Conservation (phyloP, 2,797 vertebrate genomes). For the Cossypha caffra region DNA sequence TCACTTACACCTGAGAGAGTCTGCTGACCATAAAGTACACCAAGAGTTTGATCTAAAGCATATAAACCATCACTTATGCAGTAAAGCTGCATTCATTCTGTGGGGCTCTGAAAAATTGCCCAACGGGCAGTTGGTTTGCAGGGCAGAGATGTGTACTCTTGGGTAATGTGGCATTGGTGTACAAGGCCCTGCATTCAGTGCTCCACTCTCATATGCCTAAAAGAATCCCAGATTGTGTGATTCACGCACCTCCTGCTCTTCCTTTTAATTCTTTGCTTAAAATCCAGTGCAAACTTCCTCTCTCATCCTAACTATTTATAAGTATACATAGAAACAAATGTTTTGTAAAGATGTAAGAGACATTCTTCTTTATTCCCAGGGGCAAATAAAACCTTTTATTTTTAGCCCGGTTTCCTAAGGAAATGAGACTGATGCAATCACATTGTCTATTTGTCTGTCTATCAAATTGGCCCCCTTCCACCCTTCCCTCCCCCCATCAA, state of each 20-base stretch:
- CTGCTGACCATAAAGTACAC: background rate
- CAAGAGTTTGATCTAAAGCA: background rate
- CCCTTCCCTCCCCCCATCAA: background rate
- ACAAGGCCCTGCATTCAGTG: background rate
- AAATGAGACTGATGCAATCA: constrained; percentile 65
- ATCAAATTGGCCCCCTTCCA: background rate
- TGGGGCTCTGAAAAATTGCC: background rate
- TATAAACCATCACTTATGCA: background rate
- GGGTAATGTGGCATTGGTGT: background rate
- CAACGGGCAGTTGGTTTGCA: rapidly evolving
- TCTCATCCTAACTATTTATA: constrained; percentile 59
- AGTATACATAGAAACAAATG: constrained; percentile 43
- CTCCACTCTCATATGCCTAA: background rate
- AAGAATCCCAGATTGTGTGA: background rate
- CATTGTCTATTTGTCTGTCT: constrained; percentile 68
- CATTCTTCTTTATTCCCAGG: constrained; percentile 61
- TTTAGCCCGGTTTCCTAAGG: constrained; percentile 68
- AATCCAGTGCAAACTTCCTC: constrained; percentile 58
- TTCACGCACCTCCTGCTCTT: background rate
- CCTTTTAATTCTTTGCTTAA: constrained; percentile 38
- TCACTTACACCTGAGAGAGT: background rate
- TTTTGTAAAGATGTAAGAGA: constrained; percentile 62
- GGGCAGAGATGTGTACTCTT: background rate
- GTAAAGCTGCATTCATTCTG: background rate
- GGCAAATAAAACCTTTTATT: constrained; percentile 61